A percentile compares a stretch with the other conserved stretches of the same genome.
Conservation (phyloP, 2,888 invertebrate genomes). For the Amiota mariae region DNA sequence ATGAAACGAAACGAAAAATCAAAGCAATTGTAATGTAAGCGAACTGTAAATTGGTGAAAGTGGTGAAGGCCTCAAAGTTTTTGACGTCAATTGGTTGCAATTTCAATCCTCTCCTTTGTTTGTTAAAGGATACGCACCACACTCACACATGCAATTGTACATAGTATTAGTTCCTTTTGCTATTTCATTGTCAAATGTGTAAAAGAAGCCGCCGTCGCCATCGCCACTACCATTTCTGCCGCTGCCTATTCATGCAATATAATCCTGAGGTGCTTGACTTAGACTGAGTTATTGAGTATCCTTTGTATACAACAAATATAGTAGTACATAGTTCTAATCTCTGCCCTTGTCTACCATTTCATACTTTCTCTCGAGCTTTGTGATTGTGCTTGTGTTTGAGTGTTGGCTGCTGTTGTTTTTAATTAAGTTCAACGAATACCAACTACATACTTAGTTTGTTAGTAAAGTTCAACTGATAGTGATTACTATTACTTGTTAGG, state of each 20-base stretch:
- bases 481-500: no score
- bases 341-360: no score
- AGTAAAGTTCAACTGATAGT: no score
- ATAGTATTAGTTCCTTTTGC: background rate
- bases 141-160: slow-evolving; percentile 1
- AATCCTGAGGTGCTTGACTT: no score
- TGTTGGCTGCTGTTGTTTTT: background rate
- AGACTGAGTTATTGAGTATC: slow-evolving; percentile 3
- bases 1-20: background rate
- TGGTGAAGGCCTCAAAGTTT: slow-evolving; percentile 1
- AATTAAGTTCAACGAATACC: background rate
- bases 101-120: background rate
- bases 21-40: background rate
- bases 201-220: no score
- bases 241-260: no score
- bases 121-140: background rate
- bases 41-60: no score
- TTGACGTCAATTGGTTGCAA: slow-evolving; percentile 29
- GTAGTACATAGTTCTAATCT: no score
- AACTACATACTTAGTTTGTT: background rate
- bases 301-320: slow-evolving; percentile 5
- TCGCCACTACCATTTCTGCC: no score
- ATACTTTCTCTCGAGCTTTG: no score
- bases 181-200: no score
- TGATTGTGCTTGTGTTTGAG: no score